phyloP scores from a whole-genome alignment of 2,888 invertebrate species.

The Mayetiola destructor region DNA sequence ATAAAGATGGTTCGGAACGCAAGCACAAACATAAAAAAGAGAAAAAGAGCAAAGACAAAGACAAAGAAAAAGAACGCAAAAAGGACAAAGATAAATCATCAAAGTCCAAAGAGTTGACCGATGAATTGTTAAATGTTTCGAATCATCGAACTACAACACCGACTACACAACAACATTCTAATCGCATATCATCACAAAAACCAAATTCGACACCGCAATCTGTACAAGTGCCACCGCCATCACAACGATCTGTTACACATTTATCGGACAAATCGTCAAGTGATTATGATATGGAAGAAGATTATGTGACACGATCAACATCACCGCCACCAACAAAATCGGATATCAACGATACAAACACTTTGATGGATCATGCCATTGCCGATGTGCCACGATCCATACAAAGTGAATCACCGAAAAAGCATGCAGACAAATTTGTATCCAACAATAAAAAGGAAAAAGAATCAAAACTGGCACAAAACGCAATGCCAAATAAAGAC shows the following conservation, averaged over 20 bases:
- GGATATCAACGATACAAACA: constrained; percentile 25
- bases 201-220: constrained; percentile 19
- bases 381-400: constrained; percentile 23
- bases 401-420: not conserved
- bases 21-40: constrained; percentile 50
- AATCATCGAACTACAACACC: not conserved
- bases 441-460: not conserved
- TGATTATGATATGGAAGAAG: constrained; percentile 13
- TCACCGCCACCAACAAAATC: constrained; percentile 21
- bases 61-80: constrained; percentile 27
- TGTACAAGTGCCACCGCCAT: not conserved
- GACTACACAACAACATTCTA: not conserved
- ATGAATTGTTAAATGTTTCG: not conserved
- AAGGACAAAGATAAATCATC: constrained; percentile 23
- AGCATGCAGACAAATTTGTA: not conserved
- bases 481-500: constrained; percentile 5
- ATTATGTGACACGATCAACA: constrained; percentile 10
- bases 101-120: constrained; percentile 2
- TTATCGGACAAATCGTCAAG: constrained; percentile 12
- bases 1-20: constrained; percentile 41
- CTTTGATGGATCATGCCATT: constrained; percentile 25
- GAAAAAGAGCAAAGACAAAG: constrained; percentile 42
- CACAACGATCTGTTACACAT: not conserved
- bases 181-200: constrained; percentile 24
- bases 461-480: constrained; percentile 3